phyloP scores from a whole-genome alignment of 2,797 vertebrate species.

The Eptatretus atami region DNA sequence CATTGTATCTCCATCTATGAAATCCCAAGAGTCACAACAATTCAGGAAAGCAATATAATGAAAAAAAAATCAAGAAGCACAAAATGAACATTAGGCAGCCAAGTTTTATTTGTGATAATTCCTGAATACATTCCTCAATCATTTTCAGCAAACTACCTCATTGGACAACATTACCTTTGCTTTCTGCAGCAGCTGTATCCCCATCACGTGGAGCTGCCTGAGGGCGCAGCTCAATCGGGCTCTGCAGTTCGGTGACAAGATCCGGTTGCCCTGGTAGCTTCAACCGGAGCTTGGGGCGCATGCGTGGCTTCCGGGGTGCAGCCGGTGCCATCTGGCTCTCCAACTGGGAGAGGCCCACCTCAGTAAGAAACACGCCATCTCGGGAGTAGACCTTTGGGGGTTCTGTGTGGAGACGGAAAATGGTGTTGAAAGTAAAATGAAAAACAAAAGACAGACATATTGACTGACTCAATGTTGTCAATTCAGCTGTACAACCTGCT shows the following conservation, averaged over 20 bases:
- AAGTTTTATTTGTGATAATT: too few relatives aligned
- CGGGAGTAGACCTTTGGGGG: constrained; percentile 75
- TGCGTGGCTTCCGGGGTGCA: constrained; percentile 40
- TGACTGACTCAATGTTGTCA: too few relatives aligned
- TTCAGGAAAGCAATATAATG: too few relatives aligned
- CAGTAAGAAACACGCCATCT: constrained; percentile 88
- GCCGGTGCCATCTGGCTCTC: constrained; percentile 64
- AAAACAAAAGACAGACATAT: too few relatives aligned
- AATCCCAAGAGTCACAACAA: too few relatives aligned
- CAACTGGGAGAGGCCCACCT: constrained; percentile 72
- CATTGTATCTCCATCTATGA: constrained; percentile 24
- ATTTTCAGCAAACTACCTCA: too few relatives aligned
- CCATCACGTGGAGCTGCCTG: constrained; percentile 1
- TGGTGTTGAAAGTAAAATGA: neutral
- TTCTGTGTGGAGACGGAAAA: constrained; percentile 18
- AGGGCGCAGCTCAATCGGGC: constrained; percentile 14
- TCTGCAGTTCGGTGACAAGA: constrained; percentile 62
- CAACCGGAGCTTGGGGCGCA: constrained; percentile 82
- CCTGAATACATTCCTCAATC: too few relatives aligned
- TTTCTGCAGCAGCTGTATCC: neutral
- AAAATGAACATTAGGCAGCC: too few relatives aligned
- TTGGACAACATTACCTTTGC: neutral
- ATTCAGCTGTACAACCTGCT: too few relatives aligned
- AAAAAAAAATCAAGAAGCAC: too few relatives aligned
- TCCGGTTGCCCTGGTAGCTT: constrained; percentile 22